Percentiles rank a stretch among this genome's conserved stretches.
phyloP scores from a whole-genome alignment of 2,888 invertebrate genomes.

The Pachycephus smyrnensis region DNA sequence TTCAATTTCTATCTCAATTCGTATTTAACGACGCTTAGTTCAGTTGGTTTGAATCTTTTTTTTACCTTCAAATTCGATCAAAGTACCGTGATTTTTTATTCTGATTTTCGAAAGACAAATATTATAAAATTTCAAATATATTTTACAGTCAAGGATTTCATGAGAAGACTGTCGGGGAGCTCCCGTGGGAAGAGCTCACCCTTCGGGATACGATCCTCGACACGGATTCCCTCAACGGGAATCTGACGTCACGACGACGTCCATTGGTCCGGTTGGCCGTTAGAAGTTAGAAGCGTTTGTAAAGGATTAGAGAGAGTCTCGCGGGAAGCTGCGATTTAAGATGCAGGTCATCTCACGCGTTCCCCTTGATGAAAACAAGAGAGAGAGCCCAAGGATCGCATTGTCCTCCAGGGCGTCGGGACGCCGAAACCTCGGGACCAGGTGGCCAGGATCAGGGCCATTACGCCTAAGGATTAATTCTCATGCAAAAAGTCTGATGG shows the following conservation, averaged over 20 bases:
- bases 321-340: constrained; percentile 40
- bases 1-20: not conserved
- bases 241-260: not conserved
- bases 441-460: constrained; percentile 57
- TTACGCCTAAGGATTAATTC: constrained; percentile 59
- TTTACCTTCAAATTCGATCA: not conserved
- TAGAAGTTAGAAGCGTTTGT: not conserved
- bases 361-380: constrained; percentile 41
- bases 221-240: not conserved
- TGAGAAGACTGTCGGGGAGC: not conserved
- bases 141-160: not conserved
- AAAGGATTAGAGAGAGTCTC: not conserved
- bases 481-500: constrained; percentile 58
- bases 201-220: not conserved
- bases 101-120: not conserved
- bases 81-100: not conserved
- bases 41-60: not conserved
- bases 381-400: constrained; percentile 38
- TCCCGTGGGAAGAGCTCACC: not conserved
- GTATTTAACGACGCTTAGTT: not conserved
- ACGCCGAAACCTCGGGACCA: constrained; percentile 39
- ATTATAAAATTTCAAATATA: not conserved
- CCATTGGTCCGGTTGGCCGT: not conserved
- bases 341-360: constrained; percentile 47
- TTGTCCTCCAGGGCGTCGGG: constrained; percentile 51